Base-by-base conservation (phyloP, 2,113 vertebrate genomes). In the Rynchops niger region DNA sequence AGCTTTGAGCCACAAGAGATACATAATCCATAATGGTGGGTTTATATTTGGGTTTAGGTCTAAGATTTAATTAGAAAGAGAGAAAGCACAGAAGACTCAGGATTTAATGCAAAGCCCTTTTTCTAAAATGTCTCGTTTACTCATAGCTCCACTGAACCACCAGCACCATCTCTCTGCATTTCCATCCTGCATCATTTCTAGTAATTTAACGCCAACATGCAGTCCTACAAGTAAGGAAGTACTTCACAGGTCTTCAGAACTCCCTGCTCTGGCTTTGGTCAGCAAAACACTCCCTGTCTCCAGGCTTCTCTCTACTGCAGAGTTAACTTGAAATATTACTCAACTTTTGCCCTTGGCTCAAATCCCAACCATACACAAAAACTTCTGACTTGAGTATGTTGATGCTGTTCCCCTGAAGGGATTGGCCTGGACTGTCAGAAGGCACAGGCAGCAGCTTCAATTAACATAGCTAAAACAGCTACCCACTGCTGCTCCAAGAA, bases 251-350 rank as follows among this genome's bases (percentile, higher is more conserved):
- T 88, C 77, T 94, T 93, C 29, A 90, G 81, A 84, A 87, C 86
- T 96, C 86, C 74, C 67, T 95, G 53, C 88, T 85, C 93, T 94
- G 81, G 78, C 94, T 95, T 96, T 91, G 91, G 91, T 97, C 97
- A 97, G 96, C 88, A 96, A 95, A 96, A 93, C 45, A 77, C 53
- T 90, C 72, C 38, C 15, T 82, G 86, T 73, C 89, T 87, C 86
- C 58, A 87, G 81, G 36, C 66, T 95, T 91, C 70, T 97, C 45
- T 73, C 32, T 82, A 5, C 78, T 91, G 78, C 81, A 82, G 83
- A 95, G 84, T 91, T 95, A 94, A 94, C 53, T 94, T 91, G 50
- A 96, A 96, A 88, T 90, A 88, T 73, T 85, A 88, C 58, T 89
- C 77, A 92, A 65, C 88, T 96, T 74, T 67, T 95, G 77, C 88